Conservation (phyloP, 2,797 vertebrate species). For the Rhabdomys pumilio region DNA sequence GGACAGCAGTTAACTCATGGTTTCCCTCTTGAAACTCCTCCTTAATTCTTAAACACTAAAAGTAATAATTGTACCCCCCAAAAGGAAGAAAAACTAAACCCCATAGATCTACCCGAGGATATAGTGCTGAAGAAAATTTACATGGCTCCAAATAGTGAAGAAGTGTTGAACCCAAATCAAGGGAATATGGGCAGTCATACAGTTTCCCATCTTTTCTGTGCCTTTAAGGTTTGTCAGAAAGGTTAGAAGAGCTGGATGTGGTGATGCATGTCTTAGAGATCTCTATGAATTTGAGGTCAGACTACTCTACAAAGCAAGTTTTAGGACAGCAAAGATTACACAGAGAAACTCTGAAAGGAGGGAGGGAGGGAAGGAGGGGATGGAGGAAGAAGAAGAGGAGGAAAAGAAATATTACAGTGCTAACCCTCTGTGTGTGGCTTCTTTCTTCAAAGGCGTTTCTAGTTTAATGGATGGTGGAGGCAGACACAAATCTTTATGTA, state of each 20-base stretch:
- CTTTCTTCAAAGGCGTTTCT: constrained; percentile 29
- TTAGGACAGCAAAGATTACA: background rate
- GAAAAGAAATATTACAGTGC: background rate
- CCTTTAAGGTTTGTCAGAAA: constrained; percentile 60
- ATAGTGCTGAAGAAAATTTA: constrained; percentile 42
- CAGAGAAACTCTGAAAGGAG: background rate
- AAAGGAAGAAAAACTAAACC: background rate
- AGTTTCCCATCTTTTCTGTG: constrained; percentile 37
- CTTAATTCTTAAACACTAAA: background rate
- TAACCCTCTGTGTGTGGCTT: background rate
- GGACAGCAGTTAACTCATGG: background rate
- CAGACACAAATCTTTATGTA: constrained; percentile 29
- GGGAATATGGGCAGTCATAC: background rate
- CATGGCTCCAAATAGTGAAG: constrained; percentile 22
- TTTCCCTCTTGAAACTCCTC: background rate
- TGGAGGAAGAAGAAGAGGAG: background rate
- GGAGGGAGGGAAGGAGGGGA: background rate
- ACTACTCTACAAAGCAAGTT: background rate
- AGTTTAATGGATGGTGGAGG: constrained; percentile 25
- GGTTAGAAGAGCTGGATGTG: background rate
- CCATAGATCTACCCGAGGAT: background rate
- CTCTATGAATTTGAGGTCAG: background rate
- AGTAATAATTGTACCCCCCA: background rate
- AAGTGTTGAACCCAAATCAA: constrained; percentile 8
- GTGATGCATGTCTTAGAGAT: background rate